Conservation (phyloP, 2,888 invertebrate species). For the Drosophila anceps region DNA sequence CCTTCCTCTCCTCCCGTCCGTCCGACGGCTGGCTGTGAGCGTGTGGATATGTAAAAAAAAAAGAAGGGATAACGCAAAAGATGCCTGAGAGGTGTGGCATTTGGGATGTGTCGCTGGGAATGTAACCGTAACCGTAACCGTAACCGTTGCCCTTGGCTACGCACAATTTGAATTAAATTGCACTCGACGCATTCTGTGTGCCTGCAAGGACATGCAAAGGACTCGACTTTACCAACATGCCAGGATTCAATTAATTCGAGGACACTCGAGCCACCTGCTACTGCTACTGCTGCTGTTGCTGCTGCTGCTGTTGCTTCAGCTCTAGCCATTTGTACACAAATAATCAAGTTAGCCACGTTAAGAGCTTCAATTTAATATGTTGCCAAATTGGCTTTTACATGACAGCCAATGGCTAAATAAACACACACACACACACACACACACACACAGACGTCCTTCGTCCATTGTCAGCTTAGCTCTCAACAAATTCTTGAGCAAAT, state of each 20-base stretch:
- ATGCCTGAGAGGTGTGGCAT: background rate
- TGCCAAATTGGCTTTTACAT: conserved; percentile 44
- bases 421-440: conserved; percentile 5
- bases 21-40: background rate
- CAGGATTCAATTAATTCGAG: conserved; percentile 56
- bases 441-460: background rate
- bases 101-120: conserved; percentile 9
- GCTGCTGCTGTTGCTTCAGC: background rate
- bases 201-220: conserved; percentile 5
- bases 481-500: conserved; percentile 21
- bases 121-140: conserved; percentile 29
- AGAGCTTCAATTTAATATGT: conserved; percentile 36
- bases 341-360: conserved; percentile 44
- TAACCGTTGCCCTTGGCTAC: conserved; percentile 72
- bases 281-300: background rate
- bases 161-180: conserved; percentile 80
- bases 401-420: conserved; percentile 13
- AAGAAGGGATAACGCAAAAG: conserved; percentile 2
- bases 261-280: conserved; percentile 32
- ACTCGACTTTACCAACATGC: conserved; percentile 23
- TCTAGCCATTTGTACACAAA: conserved; percentile 31
- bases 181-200: conserved; percentile 72
- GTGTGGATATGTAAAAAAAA: conserved; percentile 2
- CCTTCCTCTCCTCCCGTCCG: background rate
- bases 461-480: conserved; percentile 16